These are phyloP conservation scores for Tenodera sinensis DNA, from an alignment of 2,888 invertebrate species.

Conservation along the genomic window DNA sequence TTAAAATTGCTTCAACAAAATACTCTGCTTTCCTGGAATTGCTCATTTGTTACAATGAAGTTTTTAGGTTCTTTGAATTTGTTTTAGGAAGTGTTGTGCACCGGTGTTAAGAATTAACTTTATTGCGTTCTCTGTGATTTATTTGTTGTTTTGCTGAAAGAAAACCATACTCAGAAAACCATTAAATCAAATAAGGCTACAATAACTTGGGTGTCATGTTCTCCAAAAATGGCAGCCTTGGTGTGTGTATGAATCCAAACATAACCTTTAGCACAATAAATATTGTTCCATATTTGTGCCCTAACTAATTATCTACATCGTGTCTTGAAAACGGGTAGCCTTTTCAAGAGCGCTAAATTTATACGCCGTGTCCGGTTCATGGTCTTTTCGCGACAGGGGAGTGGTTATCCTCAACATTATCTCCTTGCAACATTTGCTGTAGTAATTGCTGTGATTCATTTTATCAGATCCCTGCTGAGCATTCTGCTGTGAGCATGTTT, in stretches of 20 bases:
- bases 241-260: background rate
- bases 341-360: background rate
- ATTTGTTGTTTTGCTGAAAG: no score
- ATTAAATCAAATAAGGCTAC: no score
- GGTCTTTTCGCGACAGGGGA: background rate
- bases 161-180: no score
- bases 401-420: background rate
- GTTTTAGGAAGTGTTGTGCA: no score
- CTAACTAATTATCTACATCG: background rate
- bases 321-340: background rate
- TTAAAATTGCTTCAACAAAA: no score
- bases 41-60: no score
- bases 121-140: no score
- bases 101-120: no score
- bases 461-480: background rate
- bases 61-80: no score
- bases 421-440: background rate
- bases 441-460: background rate
- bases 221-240: no score
- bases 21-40: no score
- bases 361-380: background rate
- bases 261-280: background rate
- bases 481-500: background rate
- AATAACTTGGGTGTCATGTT: no score
- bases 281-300: background rate